These are phyloP conservation scores for Cololabis saira DNA, from an alignment of 2,113 vertebrate genomes.

Conservation along the genomic window DNA sequence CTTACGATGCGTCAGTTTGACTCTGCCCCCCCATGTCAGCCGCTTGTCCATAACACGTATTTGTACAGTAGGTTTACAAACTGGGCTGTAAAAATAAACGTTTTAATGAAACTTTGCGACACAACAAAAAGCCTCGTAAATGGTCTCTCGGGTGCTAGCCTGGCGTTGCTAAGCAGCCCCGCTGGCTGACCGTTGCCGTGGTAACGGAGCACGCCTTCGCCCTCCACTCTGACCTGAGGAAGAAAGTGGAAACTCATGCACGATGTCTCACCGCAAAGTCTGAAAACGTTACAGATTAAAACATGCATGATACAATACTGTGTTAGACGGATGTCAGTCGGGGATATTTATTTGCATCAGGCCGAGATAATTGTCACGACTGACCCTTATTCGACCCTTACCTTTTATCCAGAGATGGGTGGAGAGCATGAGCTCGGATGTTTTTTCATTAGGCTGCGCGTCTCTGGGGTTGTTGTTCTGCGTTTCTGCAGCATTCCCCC, in stretches of 20 bases:
- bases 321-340: too few species aligned
- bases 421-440: slow-evolving; percentile 31
- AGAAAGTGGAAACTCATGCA: slow-evolving; percentile 49
- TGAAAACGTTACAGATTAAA: background rate
- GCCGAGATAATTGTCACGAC: slow-evolving; percentile 17
- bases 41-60: slow-evolving; percentile 26
- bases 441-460: slow-evolving; percentile 33
- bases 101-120: background rate
- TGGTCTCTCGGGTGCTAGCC: slow-evolving; percentile 28
- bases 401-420: slow-evolving; percentile 70
- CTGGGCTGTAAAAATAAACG: background rate
- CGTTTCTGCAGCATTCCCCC: slow-evolving; percentile 45
- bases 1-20: slow-evolving; percentile 74
- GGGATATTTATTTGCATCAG: slow-evolving; percentile 17
- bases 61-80: slow-evolving; percentile 22
- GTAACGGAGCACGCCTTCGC: slow-evolving; percentile 81
- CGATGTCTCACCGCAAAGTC: slow-evolving; percentile 1
- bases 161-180: slow-evolving; percentile 62
- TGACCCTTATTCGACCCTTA: slow-evolving; percentile 19
- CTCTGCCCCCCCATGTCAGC: slow-evolving; percentile 19
- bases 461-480: slow-evolving; percentile 41
- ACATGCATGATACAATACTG: too few species aligned
- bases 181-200: slow-evolving; percentile 79
- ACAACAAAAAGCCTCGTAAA: background rate
- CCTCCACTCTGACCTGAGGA: slow-evolving; percentile 79